Conservation (phyloP, 2,113 vertebrate genomes). For the Pimephales promelas region DNA sequence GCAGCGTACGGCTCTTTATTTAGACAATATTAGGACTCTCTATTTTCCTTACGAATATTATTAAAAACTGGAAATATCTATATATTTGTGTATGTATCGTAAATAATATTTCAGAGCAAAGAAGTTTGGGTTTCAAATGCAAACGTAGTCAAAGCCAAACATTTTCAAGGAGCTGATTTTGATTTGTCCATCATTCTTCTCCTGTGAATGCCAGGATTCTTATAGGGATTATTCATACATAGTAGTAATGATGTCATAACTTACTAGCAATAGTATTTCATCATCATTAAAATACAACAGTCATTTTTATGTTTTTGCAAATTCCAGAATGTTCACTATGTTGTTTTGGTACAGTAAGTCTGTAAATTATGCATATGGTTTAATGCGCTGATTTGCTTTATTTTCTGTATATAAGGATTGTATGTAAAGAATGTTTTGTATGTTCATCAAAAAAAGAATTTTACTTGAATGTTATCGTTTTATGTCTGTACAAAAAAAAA, state of each 20-base stretch:
- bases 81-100: slow-evolving; percentile 71
- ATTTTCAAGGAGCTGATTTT: slow-evolving; percentile 9
- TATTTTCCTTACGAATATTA: slow-evolving; percentile 61
- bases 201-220: slow-evolving; percentile 5
- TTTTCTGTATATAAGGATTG: slow-evolving; percentile 40
- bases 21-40: slow-evolving; percentile 52
- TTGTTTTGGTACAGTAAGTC: slow-evolving; percentile 2
- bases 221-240: slow-evolving; percentile 30
- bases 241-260: slow-evolving; percentile 18
- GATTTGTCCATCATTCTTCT: slow-evolving; percentile 22
- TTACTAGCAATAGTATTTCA: slow-evolving; percentile 19
- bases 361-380: slow-evolving; percentile 40
- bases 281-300: background rate
- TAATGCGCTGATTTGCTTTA: slow-evolving; percentile 21
- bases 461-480: slow-evolving; percentile 49
- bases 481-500: slow-evolving; percentile 33
- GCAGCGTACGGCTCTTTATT: slow-evolving; percentile 48
- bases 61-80: slow-evolving; percentile 51
- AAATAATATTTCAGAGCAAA: slow-evolving; percentile 54
- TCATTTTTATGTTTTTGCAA: background rate
- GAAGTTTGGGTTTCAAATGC: slow-evolving; percentile 17
- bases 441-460: slow-evolving; percentile 20
- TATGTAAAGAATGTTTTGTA: slow-evolving; percentile 36
- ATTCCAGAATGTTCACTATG: background rate
- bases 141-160: background rate